A percentile compares a stretch with the other conserved stretches of the same genome.
These are phyloP conservation scores for Ivindomyrus marchei DNA, from an alignment of 2,113 vertebrate species.

Conservation along the genomic window DNA sequence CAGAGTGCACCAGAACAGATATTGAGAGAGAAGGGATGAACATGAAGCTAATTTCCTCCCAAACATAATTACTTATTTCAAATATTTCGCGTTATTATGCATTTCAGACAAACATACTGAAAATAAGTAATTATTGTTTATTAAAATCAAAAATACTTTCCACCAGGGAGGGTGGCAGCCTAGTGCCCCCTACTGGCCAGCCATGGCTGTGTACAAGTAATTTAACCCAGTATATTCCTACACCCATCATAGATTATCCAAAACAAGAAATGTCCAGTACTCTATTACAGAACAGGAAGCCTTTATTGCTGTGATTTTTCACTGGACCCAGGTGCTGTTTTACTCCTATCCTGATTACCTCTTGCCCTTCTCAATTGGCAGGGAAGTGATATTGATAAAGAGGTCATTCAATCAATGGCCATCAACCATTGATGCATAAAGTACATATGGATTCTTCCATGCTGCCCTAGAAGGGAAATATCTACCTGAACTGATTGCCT, in stretches of 20 bases:
- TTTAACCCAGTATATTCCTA: background rate
- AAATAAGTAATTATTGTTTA: background rate
- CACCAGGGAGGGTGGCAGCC: background rate
- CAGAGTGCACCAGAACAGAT: background rate
- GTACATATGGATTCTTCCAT: background rate
- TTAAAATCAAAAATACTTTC: background rate
- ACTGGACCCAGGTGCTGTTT: background rate
- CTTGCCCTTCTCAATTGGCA: slow-evolving; percentile 40
- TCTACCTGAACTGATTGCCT: background rate
- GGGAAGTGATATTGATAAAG: slow-evolving; percentile 47
- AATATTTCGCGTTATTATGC: background rate
- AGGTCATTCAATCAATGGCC: slow-evolving; percentile 40
- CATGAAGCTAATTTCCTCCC: background rate
- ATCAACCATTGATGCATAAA: background rate
- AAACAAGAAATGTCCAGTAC: background rate
- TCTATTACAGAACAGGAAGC: background rate
- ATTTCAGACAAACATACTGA: background rate
- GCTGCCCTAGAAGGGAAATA: background rate
- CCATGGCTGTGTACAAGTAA: background rate
- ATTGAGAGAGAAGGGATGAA: background rate
- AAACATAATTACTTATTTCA: background rate
- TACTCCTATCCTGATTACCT: background rate
- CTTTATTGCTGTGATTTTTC: background rate
- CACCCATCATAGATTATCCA: background rate
- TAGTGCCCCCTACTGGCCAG: background rate